A percentile compares a stretch with the other conserved stretches of the same genome.
phyloP scores from a whole-genome alignment of 2,797 vertebrate genomes.

The Atherinosoma microstoma region DNA sequence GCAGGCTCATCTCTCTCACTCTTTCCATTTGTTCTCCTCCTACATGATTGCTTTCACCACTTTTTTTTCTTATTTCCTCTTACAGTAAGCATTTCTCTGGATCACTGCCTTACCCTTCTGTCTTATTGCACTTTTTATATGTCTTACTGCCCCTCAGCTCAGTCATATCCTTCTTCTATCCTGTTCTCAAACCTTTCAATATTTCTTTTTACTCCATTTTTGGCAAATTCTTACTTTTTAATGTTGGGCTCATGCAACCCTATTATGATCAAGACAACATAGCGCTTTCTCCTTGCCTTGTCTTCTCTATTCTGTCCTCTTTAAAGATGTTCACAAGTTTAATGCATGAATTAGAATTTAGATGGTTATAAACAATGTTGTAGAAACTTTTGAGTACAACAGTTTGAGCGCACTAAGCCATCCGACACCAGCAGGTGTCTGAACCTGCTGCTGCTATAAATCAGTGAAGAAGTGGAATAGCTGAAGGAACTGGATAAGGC shows the following conservation, averaged over 20 bases:
- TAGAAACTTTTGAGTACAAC: background rate
- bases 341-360: background rate
- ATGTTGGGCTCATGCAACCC: slow-evolving; percentile 9
- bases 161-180: background rate
- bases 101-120: slow-evolving; percentile 8
- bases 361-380: background rate
- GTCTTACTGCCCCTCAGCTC: slow-evolving; percentile 5
- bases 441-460: slow-evolving; percentile 29
- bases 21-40: slow-evolving; percentile 1
- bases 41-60: slow-evolving; percentile 8
- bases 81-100: slow-evolving; percentile 11
- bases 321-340: background rate
- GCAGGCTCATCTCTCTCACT: slow-evolving; percentile 12
- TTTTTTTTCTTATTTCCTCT: slow-evolving; percentile 6
- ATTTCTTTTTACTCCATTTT: background rate
- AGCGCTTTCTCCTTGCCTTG: background rate
- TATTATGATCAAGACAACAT: background rate
- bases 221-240: background rate
- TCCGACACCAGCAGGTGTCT: slow-evolving; percentile 35
- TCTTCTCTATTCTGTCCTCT: background rate
- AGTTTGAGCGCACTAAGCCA: slow-evolving; percentile 19
- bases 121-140: slow-evolving; percentile 25
- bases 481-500: slow-evolving; percentile 5
- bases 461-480: slow-evolving; percentile 9
- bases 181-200: background rate